These are phyloP conservation scores for Drosophila oshimai DNA, from an alignment of 1,140 invertebrate species.

Conservation along the genomic window DNA sequence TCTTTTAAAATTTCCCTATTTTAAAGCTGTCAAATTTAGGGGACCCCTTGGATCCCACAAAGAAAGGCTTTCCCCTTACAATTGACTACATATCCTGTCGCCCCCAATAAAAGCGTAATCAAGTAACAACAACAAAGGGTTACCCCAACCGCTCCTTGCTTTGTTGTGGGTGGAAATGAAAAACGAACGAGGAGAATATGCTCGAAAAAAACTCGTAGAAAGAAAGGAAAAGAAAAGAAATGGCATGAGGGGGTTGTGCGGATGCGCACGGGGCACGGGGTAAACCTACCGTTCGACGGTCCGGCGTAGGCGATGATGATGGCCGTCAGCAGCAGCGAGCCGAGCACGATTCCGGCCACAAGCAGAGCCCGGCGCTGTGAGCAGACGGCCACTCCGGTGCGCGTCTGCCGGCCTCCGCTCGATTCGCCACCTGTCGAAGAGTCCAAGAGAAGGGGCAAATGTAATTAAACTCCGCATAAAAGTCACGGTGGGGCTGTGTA, in stretches of 20 bases:
- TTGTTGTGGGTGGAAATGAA: constrained; percentile 33
- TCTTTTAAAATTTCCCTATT: not conserved
- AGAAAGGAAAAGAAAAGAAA: constrained; percentile 47
- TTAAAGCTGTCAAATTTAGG: constrained; percentile 15
- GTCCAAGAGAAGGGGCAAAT: constrained; percentile 19
- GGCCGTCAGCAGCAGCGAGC: constrained; percentile 91
- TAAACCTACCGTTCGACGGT: constrained; percentile 84
- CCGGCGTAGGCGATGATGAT: constrained; percentile 95
- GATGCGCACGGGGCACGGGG: constrained; percentile 24
- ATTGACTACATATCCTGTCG: constrained; percentile 38
- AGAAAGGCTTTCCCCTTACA: constrained; percentile 2
- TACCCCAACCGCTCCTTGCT: not conserved
- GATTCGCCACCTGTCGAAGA: constrained; percentile 85
- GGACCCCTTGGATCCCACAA: constrained; percentile 7
- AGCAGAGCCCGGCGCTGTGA: constrained; percentile 92
- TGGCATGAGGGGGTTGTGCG: not conserved
- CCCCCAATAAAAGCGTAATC: constrained; percentile 31
- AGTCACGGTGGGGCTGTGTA: constrained; percentile 13
- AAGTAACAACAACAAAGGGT: constrained; percentile 25
- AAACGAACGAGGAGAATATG: constrained; percentile 26
- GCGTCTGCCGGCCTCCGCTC: constrained; percentile 90
- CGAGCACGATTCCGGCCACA: constrained; percentile 90
- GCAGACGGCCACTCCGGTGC: constrained; percentile 91
- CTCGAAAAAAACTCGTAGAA: constrained; percentile 26
- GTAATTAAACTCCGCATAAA: constrained; percentile 60